phyloP scores from a whole-genome alignment of 2,797 vertebrate species.

The Allenopithecus nigroviridis region DNA sequence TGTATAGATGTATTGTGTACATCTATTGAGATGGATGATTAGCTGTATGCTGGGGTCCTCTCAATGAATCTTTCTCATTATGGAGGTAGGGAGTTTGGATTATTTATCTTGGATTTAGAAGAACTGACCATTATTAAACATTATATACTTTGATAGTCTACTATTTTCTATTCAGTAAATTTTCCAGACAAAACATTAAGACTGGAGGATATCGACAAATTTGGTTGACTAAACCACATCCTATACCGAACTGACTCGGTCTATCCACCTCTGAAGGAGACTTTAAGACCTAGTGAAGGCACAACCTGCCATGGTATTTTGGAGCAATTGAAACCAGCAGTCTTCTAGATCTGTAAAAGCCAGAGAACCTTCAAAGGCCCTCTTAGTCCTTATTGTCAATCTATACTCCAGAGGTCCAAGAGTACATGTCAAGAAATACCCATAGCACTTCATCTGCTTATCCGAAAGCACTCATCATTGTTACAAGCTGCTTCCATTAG shows the following conservation, averaged over 20 bases:
- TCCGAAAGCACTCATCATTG: constrained; percentile 58
- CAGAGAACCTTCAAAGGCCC: neutral
- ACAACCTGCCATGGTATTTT: neutral
- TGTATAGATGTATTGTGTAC: neutral
- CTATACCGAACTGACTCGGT: neutral
- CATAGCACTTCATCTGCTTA: constrained; percentile 44
- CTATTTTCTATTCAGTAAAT: neutral
- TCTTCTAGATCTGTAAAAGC: constrained; percentile 61
- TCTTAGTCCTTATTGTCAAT: neutral
- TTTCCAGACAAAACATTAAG: neutral
- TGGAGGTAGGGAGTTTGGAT: neutral
- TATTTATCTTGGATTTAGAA: neutral
- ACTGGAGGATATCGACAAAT: neutral
- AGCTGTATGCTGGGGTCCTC: neutral
- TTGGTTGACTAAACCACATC: neutral
- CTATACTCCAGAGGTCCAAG: neutral
- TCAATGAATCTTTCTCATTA: neutral
- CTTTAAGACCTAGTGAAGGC: constrained; percentile 69
- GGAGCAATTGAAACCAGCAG: constrained; percentile 66
- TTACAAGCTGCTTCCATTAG: constrained; percentile 38
- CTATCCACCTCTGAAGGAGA: constrained; percentile 68
- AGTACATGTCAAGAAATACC: constrained; percentile 68
- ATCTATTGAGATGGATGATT: neutral
- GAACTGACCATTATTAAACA: neutral
- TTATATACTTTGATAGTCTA: neutral